Percentiles rank a stretch among this genome's conserved stretches.
These are phyloP conservation scores for Daboia siamensis DNA, from an alignment of 2,113 vertebrate species.

Conservation along the genomic window DNA sequence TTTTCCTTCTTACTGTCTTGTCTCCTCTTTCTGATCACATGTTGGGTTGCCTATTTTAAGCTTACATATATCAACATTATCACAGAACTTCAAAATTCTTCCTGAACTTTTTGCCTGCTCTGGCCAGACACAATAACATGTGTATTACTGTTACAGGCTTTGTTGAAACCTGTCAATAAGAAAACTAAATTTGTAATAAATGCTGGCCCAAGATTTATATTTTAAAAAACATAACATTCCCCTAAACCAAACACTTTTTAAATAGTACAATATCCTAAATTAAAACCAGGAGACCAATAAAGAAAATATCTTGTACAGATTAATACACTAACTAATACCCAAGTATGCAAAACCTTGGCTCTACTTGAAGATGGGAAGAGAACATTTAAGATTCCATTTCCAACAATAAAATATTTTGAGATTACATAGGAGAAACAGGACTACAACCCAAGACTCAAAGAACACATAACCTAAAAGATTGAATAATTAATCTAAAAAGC, in stretches of 20 bases:
- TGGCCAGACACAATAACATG: not conserved
- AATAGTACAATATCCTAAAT: not conserved
- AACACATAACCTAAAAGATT: not conserved
- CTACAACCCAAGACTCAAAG: not conserved
- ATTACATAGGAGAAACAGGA: not conserved
- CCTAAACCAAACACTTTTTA: not conserved
- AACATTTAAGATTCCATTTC: not conserved
- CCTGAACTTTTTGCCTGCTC: not conserved
- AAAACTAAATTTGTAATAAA: not conserved
- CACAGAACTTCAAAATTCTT: not conserved
- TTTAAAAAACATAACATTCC: not conserved
- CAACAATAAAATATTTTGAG: not conserved
- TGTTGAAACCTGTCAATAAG: not conserved
- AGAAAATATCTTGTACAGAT: not conserved
- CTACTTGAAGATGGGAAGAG: not conserved
- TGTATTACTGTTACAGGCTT: not conserved
- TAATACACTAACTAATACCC: not conserved
- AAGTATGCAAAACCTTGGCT: not conserved
- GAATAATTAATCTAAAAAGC: not conserved
- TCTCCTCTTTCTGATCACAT: not conserved
- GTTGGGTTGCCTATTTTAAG: not conserved
- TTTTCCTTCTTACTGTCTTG: not conserved
- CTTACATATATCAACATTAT: not conserved
- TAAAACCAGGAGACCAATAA: not conserved
- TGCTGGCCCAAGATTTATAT: not conserved